Conservation (phyloP, 2,797 vertebrate genomes). For the Rhinogobio ventralis region DNA sequence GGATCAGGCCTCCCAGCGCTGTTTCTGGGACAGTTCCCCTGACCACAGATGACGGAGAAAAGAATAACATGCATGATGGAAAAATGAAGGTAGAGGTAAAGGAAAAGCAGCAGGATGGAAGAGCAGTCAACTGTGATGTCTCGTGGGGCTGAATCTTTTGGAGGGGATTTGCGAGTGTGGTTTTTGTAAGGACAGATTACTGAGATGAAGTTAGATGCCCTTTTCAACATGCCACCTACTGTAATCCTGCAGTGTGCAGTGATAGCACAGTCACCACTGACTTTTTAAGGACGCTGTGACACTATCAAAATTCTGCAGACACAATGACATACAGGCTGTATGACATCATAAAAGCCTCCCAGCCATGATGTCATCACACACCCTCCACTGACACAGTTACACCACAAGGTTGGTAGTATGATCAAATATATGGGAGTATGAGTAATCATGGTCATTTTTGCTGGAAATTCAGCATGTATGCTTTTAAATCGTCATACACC, state of each 20-base stretch:
- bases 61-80: slow-evolving; percentile 52
- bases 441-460: background rate
- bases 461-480: slow-evolving; percentile 12
- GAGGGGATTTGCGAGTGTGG: slow-evolving; percentile 43
- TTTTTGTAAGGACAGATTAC: slow-evolving; percentile 45
- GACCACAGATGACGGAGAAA: slow-evolving; percentile 43
- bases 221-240: slow-evolving; percentile 25
- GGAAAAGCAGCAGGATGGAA: slow-evolving; percentile 45
- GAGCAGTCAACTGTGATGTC: slow-evolving; percentile 38
- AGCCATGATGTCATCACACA: slow-evolving; percentile 48
- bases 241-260: slow-evolving; percentile 8
- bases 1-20: slow-evolving; percentile 42
- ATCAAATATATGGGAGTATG: background rate
- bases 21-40: slow-evolving; percentile 63
- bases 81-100: slow-evolving; percentile 45
- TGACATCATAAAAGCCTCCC: slow-evolving; percentile 22
- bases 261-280: slow-evolving; percentile 22
- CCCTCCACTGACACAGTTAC: slow-evolving; percentile 1
- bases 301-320: slow-evolving; percentile 35
- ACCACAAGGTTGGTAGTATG: background rate
- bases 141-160: slow-evolving; percentile 48
- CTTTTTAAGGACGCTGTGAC: slow-evolving; percentile 40
- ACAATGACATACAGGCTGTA: slow-evolving; percentile 17
- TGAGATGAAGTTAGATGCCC: slow-evolving; percentile 41
- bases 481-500: no score